phyloP scores from a whole-genome alignment of 2,797 vertebrate genomes.

The Micrastur ruficollis region DNA sequence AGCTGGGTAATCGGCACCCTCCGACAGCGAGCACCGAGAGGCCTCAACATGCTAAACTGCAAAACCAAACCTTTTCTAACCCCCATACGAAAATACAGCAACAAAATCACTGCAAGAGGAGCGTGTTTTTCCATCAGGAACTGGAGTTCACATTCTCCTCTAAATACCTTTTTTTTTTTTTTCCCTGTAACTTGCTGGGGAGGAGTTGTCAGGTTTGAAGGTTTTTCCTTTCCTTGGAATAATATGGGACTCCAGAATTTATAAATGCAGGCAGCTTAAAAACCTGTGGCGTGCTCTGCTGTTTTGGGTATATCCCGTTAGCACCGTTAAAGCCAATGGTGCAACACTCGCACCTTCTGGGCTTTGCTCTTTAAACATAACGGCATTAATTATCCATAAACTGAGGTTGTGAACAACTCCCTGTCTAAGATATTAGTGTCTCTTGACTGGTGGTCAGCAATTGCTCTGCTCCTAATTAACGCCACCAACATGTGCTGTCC shows the following conservation, averaged over 20 bases:
- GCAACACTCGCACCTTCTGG: background rate
- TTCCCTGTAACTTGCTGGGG: background rate
- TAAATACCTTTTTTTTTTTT: background rate
- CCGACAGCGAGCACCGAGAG: conserved; percentile 94
- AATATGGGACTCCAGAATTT: background rate
- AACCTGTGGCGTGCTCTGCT: background rate
- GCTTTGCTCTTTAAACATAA: background rate
- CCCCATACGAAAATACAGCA: conserved; percentile 60
- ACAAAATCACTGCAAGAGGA: background rate
- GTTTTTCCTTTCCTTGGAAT: background rate
- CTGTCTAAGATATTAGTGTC: background rate
- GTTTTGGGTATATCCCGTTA: background rate
- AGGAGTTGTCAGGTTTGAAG: background rate
- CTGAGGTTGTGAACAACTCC: background rate
- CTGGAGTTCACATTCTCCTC: background rate
- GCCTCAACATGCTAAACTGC: conserved; percentile 91
- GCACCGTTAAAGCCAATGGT: background rate
- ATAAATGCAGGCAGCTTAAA: background rate
- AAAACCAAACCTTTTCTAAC: conserved; percentile 81
- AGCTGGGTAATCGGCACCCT: conserved; percentile 96
- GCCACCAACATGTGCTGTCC: background rate
- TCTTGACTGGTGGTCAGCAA: background rate
- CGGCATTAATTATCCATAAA: background rate
- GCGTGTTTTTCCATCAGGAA: conserved; percentile 47
- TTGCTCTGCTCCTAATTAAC: background rate